Evolutionary conservation across 2,113 vertebrate genomes (phyloP).

Genomic region (Castor canadensis): DNA sequence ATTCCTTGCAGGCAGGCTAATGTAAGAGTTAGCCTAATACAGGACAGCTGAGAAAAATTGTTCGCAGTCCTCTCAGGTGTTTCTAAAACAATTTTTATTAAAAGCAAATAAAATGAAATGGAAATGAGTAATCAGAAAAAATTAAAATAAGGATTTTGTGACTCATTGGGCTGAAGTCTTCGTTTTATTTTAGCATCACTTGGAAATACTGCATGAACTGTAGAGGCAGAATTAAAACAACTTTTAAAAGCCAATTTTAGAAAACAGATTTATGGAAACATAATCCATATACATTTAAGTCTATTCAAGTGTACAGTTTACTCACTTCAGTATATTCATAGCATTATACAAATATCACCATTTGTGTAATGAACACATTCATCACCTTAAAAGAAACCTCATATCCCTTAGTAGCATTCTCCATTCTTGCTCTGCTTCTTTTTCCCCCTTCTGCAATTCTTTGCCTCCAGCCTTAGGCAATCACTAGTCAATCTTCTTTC

Average conservation of each 20-base stretch:
- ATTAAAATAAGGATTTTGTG: conserved; percentile 32
- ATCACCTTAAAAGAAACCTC: neutral
- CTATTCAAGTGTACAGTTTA: neutral
- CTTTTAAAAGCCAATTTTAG: conserved; percentile 26
- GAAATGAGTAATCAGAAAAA: neutral
- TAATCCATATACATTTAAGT: conserved; percentile 6
- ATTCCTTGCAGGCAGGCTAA: neutral
- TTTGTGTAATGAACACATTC: neutral
- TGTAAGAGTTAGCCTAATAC: neutral
- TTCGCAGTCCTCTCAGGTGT: neutral
- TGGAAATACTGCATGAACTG: neutral
- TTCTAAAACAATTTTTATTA: conserved; percentile 41
- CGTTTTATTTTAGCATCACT: conserved; percentile 35
- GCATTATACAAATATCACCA: neutral
- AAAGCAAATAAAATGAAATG: conserved; percentile 41
- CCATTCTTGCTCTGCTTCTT: fast-evolving
- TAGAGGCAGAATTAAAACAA: conserved; percentile 27
- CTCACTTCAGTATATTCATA: neutral
- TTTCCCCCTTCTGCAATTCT: neutral
- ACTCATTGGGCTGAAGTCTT: conserved; percentile 34
- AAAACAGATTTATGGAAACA: conserved; percentile 14
- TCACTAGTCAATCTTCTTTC: neutral
- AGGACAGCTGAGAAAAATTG: conserved; percentile 11
- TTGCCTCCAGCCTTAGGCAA: neutral
- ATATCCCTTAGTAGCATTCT: neutral